These are phyloP conservation scores for Corella eumyota DNA, from an alignment of 23 tunicate species.

Conservation along the genomic window DNA sequence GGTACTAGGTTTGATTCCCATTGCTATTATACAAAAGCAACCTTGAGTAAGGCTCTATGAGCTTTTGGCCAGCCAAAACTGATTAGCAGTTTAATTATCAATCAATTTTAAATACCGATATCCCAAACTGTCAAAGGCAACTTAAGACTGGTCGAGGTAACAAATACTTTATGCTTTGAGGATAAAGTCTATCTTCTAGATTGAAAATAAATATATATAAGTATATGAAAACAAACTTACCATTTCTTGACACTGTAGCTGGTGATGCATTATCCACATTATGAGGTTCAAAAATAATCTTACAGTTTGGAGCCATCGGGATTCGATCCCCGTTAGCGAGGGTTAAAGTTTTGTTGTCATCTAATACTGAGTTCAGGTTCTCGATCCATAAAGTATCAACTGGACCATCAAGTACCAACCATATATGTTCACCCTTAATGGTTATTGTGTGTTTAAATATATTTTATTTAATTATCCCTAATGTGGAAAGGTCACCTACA, in stretches of 20 bases:
- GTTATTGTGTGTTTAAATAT: not conserved
- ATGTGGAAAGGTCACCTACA: too few relatives aligned
- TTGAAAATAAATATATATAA: not conserved
- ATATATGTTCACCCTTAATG: slow-evolving; percentile 65
- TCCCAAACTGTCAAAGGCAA: too few relatives aligned
- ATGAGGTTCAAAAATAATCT: slow-evolving; percentile 85
- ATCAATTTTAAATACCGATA: too few relatives aligned
- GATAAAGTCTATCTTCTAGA: too few relatives aligned
- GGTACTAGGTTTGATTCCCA: too few relatives aligned
- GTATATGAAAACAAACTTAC: slow-evolving; percentile 9
- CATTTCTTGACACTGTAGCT: slow-evolving; percentile 88
- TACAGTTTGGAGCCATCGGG: slow-evolving; percentile 85
- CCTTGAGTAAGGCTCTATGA: too few relatives aligned
- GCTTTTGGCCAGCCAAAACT: too few relatives aligned
- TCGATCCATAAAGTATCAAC: slow-evolving; percentile 88
- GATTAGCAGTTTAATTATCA: too few relatives aligned
- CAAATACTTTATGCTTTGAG: too few relatives aligned
- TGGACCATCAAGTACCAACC: slow-evolving; percentile 84
- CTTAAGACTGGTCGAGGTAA: too few relatives aligned
- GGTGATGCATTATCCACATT: slow-evolving; percentile 89
- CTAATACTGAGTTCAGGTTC: slow-evolving; percentile 75
- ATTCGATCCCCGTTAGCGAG: slow-evolving; percentile 87
- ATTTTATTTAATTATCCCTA: too few relatives aligned
- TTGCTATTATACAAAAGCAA: too few relatives aligned
- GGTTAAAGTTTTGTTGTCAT: slow-evolving; percentile 83